phyloP scores from a whole-genome alignment of 2,888 invertebrate genomes.

The Odontothrips loti region DNA sequence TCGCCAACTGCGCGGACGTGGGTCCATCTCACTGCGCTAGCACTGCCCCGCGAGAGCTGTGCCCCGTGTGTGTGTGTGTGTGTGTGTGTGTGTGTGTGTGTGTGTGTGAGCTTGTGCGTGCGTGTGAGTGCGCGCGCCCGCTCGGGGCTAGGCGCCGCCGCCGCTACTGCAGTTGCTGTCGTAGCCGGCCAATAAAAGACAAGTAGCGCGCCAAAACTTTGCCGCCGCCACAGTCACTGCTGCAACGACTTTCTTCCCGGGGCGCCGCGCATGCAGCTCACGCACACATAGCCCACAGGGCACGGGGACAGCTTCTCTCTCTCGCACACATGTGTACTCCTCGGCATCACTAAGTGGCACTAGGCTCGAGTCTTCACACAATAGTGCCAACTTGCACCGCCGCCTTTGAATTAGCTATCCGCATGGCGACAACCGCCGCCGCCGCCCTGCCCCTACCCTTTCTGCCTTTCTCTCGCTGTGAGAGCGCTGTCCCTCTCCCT shows the following conservation, averaged over 20 bases:
- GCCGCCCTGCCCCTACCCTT: neutral
- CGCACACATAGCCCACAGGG: neutral
- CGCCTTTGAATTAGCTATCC: slow-evolving; percentile 26
- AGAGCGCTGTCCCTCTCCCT: neutral
- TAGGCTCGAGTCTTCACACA: slow-evolving; percentile 17
- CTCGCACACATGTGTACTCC: neutral
- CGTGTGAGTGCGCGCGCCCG: too few species aligned
- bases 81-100: too few species aligned
- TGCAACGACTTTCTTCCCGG: neutral
- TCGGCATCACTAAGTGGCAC: slow-evolving; percentile 22
- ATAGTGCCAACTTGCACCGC: slow-evolving; percentile 19
- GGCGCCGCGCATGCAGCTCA: neutral
- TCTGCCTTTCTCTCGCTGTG: neutral
- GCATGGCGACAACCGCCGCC: neutral
- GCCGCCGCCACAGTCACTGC: neutral
- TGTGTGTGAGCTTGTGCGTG: too few species aligned
- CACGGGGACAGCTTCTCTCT: neutral
- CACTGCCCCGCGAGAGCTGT: too few species aligned
- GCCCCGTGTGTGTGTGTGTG: too few species aligned
- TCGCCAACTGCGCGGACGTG: neutral
- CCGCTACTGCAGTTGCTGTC: neutral
- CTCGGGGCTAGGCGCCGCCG: too few species aligned
- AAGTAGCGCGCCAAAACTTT: neutral
- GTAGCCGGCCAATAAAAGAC: slow-evolving; percentile 1
- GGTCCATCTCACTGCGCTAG: neutral